phyloP scores from a whole-genome alignment of 2,113 vertebrate genomes.

The Protomyctophum bolini region DNA sequence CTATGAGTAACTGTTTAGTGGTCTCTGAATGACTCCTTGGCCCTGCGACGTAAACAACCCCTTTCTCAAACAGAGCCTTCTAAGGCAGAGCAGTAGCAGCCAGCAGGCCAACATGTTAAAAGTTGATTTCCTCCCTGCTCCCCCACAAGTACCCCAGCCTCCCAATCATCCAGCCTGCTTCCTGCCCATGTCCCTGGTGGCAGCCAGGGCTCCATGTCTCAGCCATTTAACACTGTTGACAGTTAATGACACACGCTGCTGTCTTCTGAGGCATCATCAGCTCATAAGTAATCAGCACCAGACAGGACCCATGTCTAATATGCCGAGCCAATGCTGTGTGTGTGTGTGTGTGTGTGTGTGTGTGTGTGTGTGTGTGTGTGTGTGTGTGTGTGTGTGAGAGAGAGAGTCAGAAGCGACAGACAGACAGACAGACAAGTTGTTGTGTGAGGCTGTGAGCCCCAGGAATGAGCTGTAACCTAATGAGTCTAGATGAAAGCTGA shows the following conservation, averaged over 20 bases:
- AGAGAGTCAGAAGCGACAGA: no score
- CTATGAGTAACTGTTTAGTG: background rate
- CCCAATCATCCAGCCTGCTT: slow-evolving; percentile 1
- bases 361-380: background rate
- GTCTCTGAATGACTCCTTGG: slow-evolving; percentile 28
- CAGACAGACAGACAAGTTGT: slow-evolving; percentile 10
- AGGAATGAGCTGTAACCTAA: slow-evolving; percentile 65
- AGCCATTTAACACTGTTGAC: slow-evolving; percentile 42
- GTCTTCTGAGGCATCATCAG: slow-evolving; percentile 34
- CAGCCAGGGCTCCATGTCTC: slow-evolving; percentile 30
- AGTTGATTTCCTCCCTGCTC: slow-evolving; percentile 40
- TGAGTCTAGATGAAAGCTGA: slow-evolving; percentile 68
- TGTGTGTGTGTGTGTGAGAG: slow-evolving; percentile 7
- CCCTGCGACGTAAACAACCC: slow-evolving; percentile 26
- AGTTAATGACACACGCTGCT: slow-evolving; percentile 57
- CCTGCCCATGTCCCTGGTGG: slow-evolving; percentile 32
- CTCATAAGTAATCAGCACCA: slow-evolving; percentile 47
- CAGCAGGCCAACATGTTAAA: slow-evolving; percentile 26
- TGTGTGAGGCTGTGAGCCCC: slow-evolving; percentile 44
- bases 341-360: background rate
- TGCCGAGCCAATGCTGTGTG: slow-evolving; percentile 43
- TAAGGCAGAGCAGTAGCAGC: slow-evolving; percentile 40
- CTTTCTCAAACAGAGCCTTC: slow-evolving; percentile 43
- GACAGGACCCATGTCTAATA: slow-evolving; percentile 8
- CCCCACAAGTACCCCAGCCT: background rate